Base-by-base conservation (phyloP, 1,140 invertebrate genomes). In the Triops longicaudatus region DNA sequence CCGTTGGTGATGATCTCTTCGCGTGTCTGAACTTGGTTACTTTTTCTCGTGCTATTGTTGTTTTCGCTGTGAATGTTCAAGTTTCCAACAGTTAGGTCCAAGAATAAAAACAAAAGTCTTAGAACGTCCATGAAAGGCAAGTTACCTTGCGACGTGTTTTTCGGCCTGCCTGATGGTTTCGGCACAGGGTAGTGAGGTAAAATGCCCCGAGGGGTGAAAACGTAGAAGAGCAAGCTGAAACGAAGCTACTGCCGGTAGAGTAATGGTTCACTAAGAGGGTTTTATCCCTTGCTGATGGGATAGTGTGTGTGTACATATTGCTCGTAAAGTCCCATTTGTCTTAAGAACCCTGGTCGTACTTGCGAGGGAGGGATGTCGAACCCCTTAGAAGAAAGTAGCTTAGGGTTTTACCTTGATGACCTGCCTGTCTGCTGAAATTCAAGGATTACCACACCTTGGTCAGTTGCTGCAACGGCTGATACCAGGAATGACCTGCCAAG, bases 341-440 rank as follows among this genome's bases (percentile, higher is more conserved):
- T 63, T 63, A n/a, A 63, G 22, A 22, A 63, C 14, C 50, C 22
- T 63, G 14, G 17, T 63, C 50, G 50, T 22, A 22, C 10, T 63
- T 63, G 14, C 50, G 10, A 63, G 50, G 50, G 17, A 22, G 22
- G 50, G 12, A 63, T 17, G 17, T 63, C 50, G 17, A 22, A 63
- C 17, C 14, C 14, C 14, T 6, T 14, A 17, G 14, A 63, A 22
- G 4, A 14, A 22, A 22, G 22, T 63, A 22, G 22, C 50, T 3
- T n/a, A 63, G 50, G 50, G 50, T 63, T n/a, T 63, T 63, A 63
- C 50, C 50, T 63, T 63, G 50, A 63, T 63, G 50, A 63, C 50
- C 50, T 63, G n/a, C 50, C 7, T 22, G 22, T 63, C 22, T 63
- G 22, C 50, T 6, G 22, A 17, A 63, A n/a, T 63, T 9, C 10